These are phyloP conservation scores for Actinia equina DNA, from an alignment of 64 coral and sea anemone species.

Conservation along the genomic window DNA sequence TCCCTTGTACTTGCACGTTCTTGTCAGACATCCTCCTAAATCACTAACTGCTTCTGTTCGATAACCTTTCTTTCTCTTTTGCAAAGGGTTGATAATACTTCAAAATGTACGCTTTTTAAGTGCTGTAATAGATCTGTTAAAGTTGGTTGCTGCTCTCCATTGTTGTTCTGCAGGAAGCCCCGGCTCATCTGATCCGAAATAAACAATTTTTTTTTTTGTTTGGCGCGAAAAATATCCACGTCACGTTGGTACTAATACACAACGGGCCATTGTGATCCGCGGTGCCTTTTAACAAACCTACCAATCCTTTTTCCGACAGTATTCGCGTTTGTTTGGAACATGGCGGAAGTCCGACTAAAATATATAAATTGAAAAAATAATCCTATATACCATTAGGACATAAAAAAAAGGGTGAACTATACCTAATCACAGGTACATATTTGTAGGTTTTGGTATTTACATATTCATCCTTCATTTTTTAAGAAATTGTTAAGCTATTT, in stretches of 20 bases:
- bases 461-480: background rate
- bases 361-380: background rate
- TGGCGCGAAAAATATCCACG: slow-evolving; percentile 83
- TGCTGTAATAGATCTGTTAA: slow-evolving; percentile 69
- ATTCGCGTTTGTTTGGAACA: background rate
- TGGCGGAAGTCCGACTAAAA: background rate
- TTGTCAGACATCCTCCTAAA: no score
- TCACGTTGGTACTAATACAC: slow-evolving; percentile 38
- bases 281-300: background rate
- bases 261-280: background rate
- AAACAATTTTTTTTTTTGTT: slow-evolving; percentile 61
- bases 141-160: slow-evolving; percentile 81
- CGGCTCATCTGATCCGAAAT: slow-evolving; percentile 10
- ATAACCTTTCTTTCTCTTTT: slow-evolving; percentile 86
- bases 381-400: background rate
- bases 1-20: slow-evolving; percentile 10
- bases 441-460: background rate
- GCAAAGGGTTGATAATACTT: slow-evolving; percentile 75
- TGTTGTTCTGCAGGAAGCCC: background rate
- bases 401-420: background rate
- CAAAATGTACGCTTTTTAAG: slow-evolving; percentile 68
- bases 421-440: background rate
- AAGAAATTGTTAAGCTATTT: background rate
- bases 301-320: background rate
- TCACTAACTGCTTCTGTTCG: slow-evolving; percentile 29